phyloP scores from a whole-genome alignment of 2,888 invertebrate genomes.

The Pimpla rufipes region DNA sequence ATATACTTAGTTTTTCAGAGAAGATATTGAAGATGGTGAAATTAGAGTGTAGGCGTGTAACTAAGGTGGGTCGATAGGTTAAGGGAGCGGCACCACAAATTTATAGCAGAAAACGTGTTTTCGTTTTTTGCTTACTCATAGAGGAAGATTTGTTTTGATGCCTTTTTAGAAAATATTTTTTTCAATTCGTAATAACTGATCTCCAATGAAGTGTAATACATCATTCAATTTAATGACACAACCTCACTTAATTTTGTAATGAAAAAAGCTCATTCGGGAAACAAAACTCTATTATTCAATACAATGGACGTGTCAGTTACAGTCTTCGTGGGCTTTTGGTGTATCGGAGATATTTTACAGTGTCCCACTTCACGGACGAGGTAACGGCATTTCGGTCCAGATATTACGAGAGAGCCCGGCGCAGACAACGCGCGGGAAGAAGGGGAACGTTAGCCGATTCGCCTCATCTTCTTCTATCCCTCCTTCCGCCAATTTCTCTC shows the following conservation, averaged over 20 bases:
- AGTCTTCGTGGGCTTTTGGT: constrained; percentile 17
- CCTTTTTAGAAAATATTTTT: too few species aligned
- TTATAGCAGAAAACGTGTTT: too few species aligned
- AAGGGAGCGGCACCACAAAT: too few species aligned
- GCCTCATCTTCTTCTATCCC: constrained; percentile 35
- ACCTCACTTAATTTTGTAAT: not conserved
- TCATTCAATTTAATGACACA: not conserved
- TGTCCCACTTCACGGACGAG: constrained; percentile 68
- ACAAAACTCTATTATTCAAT: constrained; percentile 32
- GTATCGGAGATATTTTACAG: constrained; percentile 57
- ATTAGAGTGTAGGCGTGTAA: not conserved
- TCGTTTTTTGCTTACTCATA: too few species aligned
- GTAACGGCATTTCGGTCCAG: constrained; percentile 73
- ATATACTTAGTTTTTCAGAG: not conserved
- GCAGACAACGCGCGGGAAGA: constrained; percentile 21
- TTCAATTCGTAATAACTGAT: not conserved
- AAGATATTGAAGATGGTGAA: not conserved
- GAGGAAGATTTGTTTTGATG: too few species aligned
- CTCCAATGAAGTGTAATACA: not conserved
- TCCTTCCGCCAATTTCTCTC: constrained; percentile 67
- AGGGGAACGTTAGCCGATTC: constrained; percentile 47
- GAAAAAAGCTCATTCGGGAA: not conserved
- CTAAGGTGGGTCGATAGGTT: too few species aligned
- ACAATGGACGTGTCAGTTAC: not conserved
- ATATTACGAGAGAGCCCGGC: constrained; percentile 63